Percentiles rank a stretch among this genome's conserved stretches.
These are phyloP conservation scores for Morone chrysops DNA, from an alignment of 2,113 vertebrate species.

Conservation along the genomic window DNA sequence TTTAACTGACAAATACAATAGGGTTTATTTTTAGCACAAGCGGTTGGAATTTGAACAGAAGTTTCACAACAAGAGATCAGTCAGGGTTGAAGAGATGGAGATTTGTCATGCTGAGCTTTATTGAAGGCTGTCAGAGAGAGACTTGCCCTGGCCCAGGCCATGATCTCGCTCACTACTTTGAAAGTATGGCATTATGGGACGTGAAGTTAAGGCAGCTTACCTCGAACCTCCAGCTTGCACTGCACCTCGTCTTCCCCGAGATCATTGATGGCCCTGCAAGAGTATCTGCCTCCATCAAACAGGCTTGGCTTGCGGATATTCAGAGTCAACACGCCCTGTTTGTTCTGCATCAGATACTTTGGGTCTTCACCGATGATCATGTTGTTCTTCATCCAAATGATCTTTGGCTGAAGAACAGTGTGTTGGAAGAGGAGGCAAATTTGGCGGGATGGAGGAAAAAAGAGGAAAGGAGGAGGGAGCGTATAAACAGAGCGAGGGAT, in stretches of 20 bases:
- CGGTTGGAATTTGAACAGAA: background rate
- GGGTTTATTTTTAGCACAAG: slow-evolving; percentile 45
- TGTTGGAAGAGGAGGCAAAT: slow-evolving; percentile 12
- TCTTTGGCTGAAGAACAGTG: slow-evolving; percentile 80
- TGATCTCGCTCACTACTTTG: background rate
- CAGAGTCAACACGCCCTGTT: slow-evolving; percentile 91
- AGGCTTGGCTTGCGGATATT: slow-evolving; percentile 88
- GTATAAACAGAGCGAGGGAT: slow-evolving; percentile 20
- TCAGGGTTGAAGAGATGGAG: slow-evolving; percentile 26
- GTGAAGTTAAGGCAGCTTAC: slow-evolving; percentile 65
- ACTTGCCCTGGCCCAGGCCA: background rate
- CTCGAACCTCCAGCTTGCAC: slow-evolving; percentile 90
- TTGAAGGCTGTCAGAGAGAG: slow-evolving; percentile 33
- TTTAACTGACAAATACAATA: slow-evolving; percentile 40
- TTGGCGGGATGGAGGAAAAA: background rate
- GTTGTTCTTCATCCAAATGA: slow-evolving; percentile 94
- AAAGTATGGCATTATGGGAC: background rate
- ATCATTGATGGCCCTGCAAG: slow-evolving; percentile 90
- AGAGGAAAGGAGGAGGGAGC: background rate
- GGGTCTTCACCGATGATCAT: slow-evolving; percentile 89
- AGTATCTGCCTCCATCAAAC: slow-evolving; percentile 89
- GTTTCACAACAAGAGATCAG: slow-evolving; percentile 33
- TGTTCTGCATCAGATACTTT: slow-evolving; percentile 91
- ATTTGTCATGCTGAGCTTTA: slow-evolving; percentile 53
- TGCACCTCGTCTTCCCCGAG: slow-evolving; percentile 89